Conservation (phyloP, 2,888 invertebrate species). For the Orchesellides sinensis region DNA sequence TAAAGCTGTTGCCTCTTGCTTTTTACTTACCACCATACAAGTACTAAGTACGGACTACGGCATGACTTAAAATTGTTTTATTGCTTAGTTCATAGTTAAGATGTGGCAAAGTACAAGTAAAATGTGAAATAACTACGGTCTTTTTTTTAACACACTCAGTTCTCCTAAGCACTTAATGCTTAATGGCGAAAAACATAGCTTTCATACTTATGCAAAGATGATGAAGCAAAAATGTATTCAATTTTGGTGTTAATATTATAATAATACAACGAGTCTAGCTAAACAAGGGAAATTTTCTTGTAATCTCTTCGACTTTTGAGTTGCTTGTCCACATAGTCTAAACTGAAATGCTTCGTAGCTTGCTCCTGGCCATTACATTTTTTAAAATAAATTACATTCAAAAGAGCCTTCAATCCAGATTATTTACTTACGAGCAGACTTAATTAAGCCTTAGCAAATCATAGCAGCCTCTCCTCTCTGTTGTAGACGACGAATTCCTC, state of each 20-base stretch:
- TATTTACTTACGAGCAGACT: neutral
- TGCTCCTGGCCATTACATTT: constrained; percentile 1
- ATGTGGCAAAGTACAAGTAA: no score
- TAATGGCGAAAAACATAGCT: no score
- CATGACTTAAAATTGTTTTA: no score
- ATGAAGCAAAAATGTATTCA: constrained; percentile 25
- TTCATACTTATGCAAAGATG: constrained; percentile 23
- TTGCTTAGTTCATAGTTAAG: constrained; percentile 6
- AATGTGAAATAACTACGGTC: no score
- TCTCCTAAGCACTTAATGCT: no score
- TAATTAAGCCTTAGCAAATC: constrained; percentile 8
- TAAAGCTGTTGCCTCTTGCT: constrained; percentile 10
- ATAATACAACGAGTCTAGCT: neutral
- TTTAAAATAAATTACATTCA: neutral
- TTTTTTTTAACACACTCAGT: no score
- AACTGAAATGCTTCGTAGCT: neutral
- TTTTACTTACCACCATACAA: constrained; percentile 31
- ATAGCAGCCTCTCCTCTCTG: neutral
- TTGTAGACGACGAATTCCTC: neutral
- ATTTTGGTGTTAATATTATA: constrained; percentile 19
- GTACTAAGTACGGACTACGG: no score
- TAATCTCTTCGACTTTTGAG: constrained; percentile 6
- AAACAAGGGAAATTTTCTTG: constrained; percentile 10
- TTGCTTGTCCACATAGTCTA: neutral
- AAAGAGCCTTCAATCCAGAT: constrained; percentile 3